Evolutionary conservation across 2,113 vertebrate genomes (phyloP).

Genomic region (Notothenia rossii): DNA sequence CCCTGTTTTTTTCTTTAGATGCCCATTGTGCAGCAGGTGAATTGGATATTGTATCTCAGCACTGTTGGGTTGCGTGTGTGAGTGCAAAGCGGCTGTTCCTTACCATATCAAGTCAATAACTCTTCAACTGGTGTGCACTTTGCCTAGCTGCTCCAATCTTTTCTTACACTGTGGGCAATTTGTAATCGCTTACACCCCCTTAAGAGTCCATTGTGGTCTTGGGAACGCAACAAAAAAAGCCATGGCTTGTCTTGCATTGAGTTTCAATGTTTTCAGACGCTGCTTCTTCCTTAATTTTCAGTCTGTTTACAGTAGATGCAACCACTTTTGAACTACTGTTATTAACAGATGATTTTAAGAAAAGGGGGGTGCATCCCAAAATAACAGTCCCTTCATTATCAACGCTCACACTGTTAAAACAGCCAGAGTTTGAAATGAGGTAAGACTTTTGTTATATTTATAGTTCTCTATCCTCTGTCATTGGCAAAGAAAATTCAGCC

Average conservation of each 20-base stretch:
- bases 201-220: conserved; percentile 57
- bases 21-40: conserved; percentile 96
- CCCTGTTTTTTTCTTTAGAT: conserved; percentile 99
- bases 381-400: neutral
- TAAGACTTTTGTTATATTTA: conserved; percentile 19
- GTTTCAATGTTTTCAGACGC: neutral
- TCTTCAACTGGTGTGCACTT: conserved; percentile 90
- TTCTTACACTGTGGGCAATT: conserved; percentile 92
- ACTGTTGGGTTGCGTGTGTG: conserved; percentile 98
- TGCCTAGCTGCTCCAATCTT: conserved; percentile 84
- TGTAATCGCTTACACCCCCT: neutral
- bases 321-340: conserved; percentile 8
- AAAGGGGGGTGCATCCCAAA: neutral
- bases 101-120: conserved; percentile 92
- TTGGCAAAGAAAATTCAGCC: conserved; percentile 40
- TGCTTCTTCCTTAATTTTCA: conserved; percentile 24
- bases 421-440: conserved; percentile 76
- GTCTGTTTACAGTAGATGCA: conserved; percentile 1
- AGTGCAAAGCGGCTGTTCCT: conserved; percentile 97
- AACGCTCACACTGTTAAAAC: conserved; percentile 88
- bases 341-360: conserved; percentile 12
- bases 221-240: conserved; percentile 85
- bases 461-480: conserved; percentile 83
- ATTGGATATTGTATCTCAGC: conserved; percentile 99
- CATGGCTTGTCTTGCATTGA: conserved; percentile 7